Conservation (phyloP, 2,888 invertebrate genomes). For the Subacronicta megacephala region DNA sequence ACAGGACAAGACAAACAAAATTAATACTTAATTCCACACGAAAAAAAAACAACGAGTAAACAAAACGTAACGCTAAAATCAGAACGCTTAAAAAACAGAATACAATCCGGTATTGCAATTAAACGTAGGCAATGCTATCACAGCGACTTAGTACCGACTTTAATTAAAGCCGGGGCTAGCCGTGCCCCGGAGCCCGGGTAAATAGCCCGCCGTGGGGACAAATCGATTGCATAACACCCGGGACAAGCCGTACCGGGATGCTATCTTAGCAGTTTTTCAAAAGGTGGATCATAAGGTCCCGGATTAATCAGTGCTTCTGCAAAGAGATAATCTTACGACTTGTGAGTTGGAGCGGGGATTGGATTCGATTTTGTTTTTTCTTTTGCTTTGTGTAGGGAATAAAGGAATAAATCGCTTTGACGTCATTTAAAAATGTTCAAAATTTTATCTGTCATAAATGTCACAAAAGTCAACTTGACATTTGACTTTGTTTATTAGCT, state of each 20-base stretch:
- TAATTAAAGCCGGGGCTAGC: conserved; percentile 58
- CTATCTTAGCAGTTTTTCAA: conserved; percentile 51
- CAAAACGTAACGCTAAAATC: conserved; percentile 33
- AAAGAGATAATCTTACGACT: conserved; percentile 47
- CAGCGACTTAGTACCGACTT: conserved; percentile 57
- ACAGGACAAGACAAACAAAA: too few relatives aligned
- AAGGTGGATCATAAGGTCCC: conserved; percentile 43
- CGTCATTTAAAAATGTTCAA: too few relatives aligned
- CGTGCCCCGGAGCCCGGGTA: conserved; percentile 45
- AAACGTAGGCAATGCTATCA: conserved; percentile 53
- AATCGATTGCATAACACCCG: conserved; percentile 53
- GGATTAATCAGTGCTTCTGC: conserved; percentile 44
- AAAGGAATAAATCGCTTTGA: conserved; percentile 5
- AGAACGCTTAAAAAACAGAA: conserved; percentile 35
- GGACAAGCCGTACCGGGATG: conserved; percentile 29
- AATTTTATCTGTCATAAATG: too few relatives aligned
- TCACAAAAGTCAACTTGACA: too few relatives aligned
- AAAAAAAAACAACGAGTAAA: conserved; percentile 18
- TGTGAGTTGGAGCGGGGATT: conserved; percentile 31
- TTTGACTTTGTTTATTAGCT: too few relatives aligned
- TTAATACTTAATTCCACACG: background rate
- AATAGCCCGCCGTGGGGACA: conserved; percentile 50
- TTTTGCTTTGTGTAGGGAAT: conserved; percentile 14
- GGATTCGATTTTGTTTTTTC: conserved; percentile 32
- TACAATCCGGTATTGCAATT: conserved; percentile 53